Conservation (phyloP, 2,888 invertebrate species). For the Caenorhabditis sp. region DNA sequence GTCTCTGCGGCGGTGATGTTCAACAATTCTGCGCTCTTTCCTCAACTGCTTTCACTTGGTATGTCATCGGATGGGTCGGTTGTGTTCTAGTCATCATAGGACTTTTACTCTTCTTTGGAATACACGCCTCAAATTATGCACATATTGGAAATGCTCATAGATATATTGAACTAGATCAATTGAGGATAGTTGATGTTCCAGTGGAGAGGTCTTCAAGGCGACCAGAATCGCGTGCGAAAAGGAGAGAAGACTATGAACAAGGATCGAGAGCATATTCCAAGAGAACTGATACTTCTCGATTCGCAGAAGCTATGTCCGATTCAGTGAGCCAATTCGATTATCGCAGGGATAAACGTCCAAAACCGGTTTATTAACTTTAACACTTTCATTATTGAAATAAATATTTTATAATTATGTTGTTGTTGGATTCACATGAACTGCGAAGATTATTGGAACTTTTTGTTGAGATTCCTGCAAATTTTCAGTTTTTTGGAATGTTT, state of each 20-base stretch:
- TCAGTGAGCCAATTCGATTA: constrained; percentile 53
- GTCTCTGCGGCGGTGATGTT: constrained; percentile 66
- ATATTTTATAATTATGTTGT: not conserved
- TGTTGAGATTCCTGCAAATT: not conserved
- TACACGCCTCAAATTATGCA: constrained; percentile 91
- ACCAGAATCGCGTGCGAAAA: not conserved
- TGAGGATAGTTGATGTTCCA: not conserved
- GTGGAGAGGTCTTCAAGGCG: not conserved
- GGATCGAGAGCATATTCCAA: not conserved
- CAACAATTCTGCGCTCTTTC: constrained; percentile 70
- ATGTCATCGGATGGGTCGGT: constrained; percentile 55
- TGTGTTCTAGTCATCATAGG: constrained; percentile 57
- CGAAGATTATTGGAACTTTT: not conserved
- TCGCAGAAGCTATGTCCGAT: constrained; percentile 54
- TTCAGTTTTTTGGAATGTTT: no score
- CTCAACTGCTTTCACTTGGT: constrained; percentile 64
- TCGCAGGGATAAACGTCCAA: constrained; percentile 38
- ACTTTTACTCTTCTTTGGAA: constrained; percentile 87
- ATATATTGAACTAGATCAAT: constrained; percentile 3
- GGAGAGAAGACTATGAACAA: not conserved
- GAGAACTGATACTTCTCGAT: constrained; percentile 8
- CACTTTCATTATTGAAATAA: no score
- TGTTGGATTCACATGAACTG: not conserved
- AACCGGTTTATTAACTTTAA: constrained; percentile 39
- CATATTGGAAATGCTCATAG: constrained; percentile 89